Conservation (phyloP, 2,888 invertebrate species). For the Cerceris ruficornis region DNA sequence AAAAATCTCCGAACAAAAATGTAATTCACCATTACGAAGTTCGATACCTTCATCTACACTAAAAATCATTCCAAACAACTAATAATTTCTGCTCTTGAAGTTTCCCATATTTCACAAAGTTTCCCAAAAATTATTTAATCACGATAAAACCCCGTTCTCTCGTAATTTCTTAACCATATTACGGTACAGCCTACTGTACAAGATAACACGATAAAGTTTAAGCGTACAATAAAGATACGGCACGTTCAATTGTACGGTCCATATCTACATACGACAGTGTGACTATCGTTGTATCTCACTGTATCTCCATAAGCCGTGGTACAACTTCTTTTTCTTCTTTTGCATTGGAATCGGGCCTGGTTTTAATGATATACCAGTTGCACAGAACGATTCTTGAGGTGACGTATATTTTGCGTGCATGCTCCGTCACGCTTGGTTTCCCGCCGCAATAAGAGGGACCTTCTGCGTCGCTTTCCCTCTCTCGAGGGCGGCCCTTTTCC, state of each 20-base stretch:
- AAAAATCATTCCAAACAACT: no score
- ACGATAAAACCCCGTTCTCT: no score
- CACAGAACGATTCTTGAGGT: slow-evolving; percentile 16
- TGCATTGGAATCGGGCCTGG: not conserved
- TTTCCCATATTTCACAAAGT: no score
- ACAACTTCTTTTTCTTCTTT: slow-evolving; percentile 2
- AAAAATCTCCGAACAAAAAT: no score
- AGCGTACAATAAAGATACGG: not conserved
- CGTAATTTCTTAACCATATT: no score
- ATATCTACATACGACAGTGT: not conserved
- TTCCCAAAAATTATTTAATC: no score
- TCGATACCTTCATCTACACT: no score
- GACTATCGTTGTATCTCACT: not conserved
- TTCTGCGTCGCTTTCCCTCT: slow-evolving; percentile 31
- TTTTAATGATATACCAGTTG: not conserved
- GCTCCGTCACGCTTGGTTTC: slow-evolving; percentile 17
- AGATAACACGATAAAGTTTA: not conserved
- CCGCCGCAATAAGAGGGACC: slow-evolving; percentile 33
- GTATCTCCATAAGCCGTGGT: not conserved
- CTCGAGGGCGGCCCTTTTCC: slow-evolving; percentile 21
- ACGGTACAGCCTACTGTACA: no score
- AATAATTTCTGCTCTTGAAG: no score
- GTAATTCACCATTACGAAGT: no score
- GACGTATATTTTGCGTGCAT: slow-evolving; percentile 23
- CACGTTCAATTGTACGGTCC: not conserved